These are phyloP conservation scores for Chaetogeoica ovagalla DNA, from an alignment of 2,888 invertebrate genomes.

Conservation along the genomic window DNA sequence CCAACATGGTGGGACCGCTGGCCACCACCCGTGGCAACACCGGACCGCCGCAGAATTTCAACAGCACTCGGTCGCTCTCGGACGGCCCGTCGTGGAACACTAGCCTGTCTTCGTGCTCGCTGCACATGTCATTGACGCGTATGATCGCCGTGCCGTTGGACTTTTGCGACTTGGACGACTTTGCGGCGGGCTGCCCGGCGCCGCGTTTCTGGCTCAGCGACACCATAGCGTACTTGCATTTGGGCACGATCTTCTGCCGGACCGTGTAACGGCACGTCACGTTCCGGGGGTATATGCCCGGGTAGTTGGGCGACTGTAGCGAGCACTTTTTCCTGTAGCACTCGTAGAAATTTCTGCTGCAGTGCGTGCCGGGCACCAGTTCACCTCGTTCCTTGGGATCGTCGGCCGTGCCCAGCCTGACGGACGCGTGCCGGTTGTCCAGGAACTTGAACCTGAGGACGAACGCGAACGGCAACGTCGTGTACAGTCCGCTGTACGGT, in stretches of 20 bases:
- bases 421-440: conserved; percentile 68
- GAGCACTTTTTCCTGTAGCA: conserved; percentile 83
- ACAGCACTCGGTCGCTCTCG: conserved; percentile 79
- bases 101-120: conserved; percentile 80
- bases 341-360: conserved; percentile 82
- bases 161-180: conserved; percentile 64
- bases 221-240: conserved; percentile 89
- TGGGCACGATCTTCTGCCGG: conserved; percentile 81
- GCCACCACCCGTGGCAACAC: conserved; percentile 79
- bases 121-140: conserved; percentile 82
- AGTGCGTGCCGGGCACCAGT: conserved; percentile 81
- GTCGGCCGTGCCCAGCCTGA: conserved; percentile 72
- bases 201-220: conserved; percentile 77
- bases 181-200: conserved; percentile 62
- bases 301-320: conserved; percentile 87
- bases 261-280: conserved; percentile 89
- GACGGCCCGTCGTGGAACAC: conserved; percentile 84
- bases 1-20: conserved; percentile 79
- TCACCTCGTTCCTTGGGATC: conserved; percentile 78
- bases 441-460: conserved; percentile 80
- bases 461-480: conserved; percentile 76
- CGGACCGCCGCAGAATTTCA: conserved; percentile 87
- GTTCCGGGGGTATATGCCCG: conserved; percentile 84
- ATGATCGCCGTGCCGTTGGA: conserved; percentile 65
- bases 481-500: conserved; percentile 59